These are phyloP conservation scores for Marisa cornuarietis DNA, from an alignment of 1,140 invertebrate genomes.

Conservation along the genomic window DNA sequence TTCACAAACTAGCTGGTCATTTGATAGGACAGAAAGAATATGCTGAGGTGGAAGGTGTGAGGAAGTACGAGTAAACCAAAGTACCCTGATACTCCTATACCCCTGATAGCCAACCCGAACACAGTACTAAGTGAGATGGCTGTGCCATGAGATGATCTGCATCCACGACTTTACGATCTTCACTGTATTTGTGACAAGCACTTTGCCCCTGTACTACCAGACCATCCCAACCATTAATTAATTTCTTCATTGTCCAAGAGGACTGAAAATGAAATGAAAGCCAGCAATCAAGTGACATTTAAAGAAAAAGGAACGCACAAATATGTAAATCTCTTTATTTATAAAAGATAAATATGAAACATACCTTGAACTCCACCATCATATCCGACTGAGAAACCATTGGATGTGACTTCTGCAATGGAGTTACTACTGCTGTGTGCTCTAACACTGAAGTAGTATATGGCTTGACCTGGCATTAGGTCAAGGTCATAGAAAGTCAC, in stretches of 20 bases:
- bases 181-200: no score
- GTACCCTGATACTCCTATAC: no score
- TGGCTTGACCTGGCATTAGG: slow-evolving; percentile 34
- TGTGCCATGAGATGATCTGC: neutral
- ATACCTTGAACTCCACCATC: slow-evolving; percentile 42
- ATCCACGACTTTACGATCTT: no score
- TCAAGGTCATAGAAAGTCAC: slow-evolving; percentile 47
- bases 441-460: slow-evolving; percentile 54
- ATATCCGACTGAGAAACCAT: slow-evolving; percentile 51
- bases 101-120: no score
- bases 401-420: slow-evolving; percentile 45
- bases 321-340: neutral
- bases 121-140: no score
- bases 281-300: neutral
- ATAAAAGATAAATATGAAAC: neutral
- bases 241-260: no score
- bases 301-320: neutral
- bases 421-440: slow-evolving; percentile 44
- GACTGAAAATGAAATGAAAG: neutral
- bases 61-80: neutral
- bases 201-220: no score
- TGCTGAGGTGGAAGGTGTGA: neutral
- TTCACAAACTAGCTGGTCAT: no score
- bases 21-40: neutral
- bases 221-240: no score